phyloP scores from a whole-genome alignment of 2,113 vertebrate species.

The Puntigrus tetrazona region DNA sequence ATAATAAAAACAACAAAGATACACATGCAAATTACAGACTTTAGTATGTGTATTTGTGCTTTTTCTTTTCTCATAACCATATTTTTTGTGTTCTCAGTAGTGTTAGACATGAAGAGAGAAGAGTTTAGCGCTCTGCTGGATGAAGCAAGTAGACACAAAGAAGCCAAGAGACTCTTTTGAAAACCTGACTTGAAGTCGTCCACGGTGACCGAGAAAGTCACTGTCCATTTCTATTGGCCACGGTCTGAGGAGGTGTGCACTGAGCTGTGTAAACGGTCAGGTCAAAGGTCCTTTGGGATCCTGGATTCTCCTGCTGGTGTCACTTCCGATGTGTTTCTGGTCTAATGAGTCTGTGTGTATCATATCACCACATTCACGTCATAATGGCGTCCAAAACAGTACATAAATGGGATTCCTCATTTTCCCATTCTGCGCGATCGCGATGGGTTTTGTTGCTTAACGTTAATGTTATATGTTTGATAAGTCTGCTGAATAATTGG shows the following conservation, averaged over 20 bases:
- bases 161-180: slow-evolving; percentile 94
- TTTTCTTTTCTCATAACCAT: not conserved
- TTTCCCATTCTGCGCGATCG: not conserved
- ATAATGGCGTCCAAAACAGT: not conserved
- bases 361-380: slow-evolving; percentile 3
- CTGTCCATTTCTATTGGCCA: not conserved
- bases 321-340: slow-evolving; percentile 26
- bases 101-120: slow-evolving; percentile 88
- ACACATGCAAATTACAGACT: too few species aligned
- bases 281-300: slow-evolving; percentile 40
- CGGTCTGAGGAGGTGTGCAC: not conserved
- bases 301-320: slow-evolving; percentile 31
- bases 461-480: slow-evolving; percentile 47
- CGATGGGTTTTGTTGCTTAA: slow-evolving; percentile 44
- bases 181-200: slow-evolving; percentile 22
- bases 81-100: slow-evolving; percentile 71
- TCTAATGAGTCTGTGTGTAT: too few species aligned
- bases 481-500: slow-evolving; percentile 40
- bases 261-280: slow-evolving; percentile 29
- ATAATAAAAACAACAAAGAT: too few species aligned
- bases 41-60: not conserved
- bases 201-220: not conserved
- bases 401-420: not conserved
- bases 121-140: slow-evolving; percentile 85
- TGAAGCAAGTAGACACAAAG: slow-evolving; percentile 97